Percentiles rank a stretch among this genome's conserved stretches.
These are phyloP conservation scores for Setophaga coronata DNA, from an alignment of 2,113 vertebrate genomes.

Conservation along the genomic window DNA sequence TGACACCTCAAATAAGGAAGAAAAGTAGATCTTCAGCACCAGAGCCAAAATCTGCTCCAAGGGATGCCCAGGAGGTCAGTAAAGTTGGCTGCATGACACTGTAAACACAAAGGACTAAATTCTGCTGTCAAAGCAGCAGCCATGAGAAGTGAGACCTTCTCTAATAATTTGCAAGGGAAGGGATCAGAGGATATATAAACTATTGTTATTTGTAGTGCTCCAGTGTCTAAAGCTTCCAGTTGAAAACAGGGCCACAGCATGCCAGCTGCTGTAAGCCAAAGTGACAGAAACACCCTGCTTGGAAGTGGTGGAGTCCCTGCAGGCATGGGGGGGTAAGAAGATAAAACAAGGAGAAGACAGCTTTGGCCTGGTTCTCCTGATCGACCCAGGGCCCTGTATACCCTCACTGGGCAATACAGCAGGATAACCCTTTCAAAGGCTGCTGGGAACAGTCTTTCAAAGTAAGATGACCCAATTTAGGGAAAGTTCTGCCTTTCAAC, in stretches of 20 bases:
- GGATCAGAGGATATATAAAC: background rate
- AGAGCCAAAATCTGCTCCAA: slow-evolving; percentile 10
- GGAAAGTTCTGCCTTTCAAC: background rate
- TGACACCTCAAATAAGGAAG: slow-evolving; percentile 8
- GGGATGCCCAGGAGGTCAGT: background rate
- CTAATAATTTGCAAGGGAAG: background rate
- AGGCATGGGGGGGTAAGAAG: background rate
- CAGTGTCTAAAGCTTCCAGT: background rate
- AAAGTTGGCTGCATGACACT: background rate
- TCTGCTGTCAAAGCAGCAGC: slow-evolving; percentile 31
- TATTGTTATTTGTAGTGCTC: background rate
- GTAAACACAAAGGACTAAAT: slow-evolving; percentile 24
- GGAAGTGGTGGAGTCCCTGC: background rate
- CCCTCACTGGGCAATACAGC: background rate
- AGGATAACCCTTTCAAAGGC: background rate
- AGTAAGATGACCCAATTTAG: background rate
- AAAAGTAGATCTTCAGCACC: slow-evolving; percentile 3
- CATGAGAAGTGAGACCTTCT: background rate
- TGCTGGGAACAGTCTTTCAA: background rate
- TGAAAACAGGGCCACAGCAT: background rate
- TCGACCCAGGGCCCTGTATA: background rate
- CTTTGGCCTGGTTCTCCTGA: background rate
- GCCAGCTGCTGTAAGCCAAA: background rate
- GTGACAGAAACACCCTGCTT: background rate
- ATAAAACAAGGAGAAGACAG: background rate